phyloP scores from a whole-genome alignment of 2,797 vertebrate genomes.

The Hydrophis major region DNA sequence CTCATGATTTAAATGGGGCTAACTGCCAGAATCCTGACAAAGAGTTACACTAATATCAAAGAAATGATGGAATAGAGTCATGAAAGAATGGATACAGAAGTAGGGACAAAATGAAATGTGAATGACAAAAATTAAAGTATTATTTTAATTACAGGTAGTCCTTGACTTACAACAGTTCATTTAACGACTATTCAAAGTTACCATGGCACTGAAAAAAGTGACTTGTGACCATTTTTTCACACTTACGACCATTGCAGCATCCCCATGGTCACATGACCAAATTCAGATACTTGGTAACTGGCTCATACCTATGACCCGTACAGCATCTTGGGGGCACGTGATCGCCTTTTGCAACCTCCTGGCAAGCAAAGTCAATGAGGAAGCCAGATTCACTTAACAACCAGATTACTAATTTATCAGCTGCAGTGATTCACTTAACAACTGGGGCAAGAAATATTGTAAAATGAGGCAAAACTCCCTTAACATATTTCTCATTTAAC shows the following conservation, averaged over 20 bases:
- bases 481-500: not conserved
- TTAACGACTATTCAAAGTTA: not conserved
- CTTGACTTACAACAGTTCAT: not conserved
- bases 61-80: not conserved
- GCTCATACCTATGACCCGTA: not conserved
- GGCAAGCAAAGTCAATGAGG: not conserved
- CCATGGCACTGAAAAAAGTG: not conserved
- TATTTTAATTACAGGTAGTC: not conserved
- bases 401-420: not conserved
- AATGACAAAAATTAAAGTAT: not conserved
- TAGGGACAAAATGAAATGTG: not conserved
- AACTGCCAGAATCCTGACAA: too few relatives aligned
- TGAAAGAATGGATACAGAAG: not conserved
- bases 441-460: accelerated
- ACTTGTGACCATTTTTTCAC: not conserved
- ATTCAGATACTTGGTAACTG: not conserved
- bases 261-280: accelerated
- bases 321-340: not conserved
- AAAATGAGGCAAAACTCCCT: not conserved
- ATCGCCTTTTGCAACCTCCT: not conserved
- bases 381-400: not conserved
- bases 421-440: not conserved
- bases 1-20: too few relatives aligned
- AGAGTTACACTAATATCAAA: not conserved
- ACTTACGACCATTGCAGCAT: not conserved